Percentiles rank a stretch among this genome's conserved stretches.
Evolutionary conservation across 2,888 invertebrate genomes (phyloP).

Genomic region (Luperina nickerlii): DNA sequence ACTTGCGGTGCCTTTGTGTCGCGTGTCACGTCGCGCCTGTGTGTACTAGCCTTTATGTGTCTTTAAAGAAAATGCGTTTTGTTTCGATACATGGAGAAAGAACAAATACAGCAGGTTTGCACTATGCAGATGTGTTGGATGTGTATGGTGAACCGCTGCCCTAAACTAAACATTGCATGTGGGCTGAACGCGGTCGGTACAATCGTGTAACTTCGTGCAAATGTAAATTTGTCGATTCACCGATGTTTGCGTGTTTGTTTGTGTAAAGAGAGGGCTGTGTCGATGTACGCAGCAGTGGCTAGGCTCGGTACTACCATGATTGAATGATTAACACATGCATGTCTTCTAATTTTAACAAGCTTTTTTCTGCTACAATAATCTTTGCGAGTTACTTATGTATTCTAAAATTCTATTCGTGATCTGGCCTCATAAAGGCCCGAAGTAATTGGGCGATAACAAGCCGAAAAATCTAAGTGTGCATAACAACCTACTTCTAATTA

Average conservation of each 20-base stretch:
- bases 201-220: constrained; percentile 44
- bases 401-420: not conserved
- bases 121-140: constrained; percentile 9
- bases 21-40: too few relatives aligned
- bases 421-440: too few relatives aligned
- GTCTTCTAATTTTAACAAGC: not conserved
- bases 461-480: not conserved
- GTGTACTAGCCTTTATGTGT: too few relatives aligned
- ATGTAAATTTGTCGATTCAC: constrained; percentile 47
- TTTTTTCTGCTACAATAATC: not conserved
- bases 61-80: not conserved
- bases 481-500: not conserved
- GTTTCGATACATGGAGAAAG: not conserved
- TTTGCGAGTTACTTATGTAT: not conserved
- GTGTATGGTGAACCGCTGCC: constrained; percentile 29
- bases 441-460: not conserved
- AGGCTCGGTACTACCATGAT: not conserved
- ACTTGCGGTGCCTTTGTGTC: too few relatives aligned
- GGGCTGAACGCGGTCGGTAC: constrained; percentile 35
- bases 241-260: constrained; percentile 48
- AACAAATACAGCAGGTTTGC: not conserved
- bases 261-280: constrained; percentile 23
- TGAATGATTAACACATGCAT: not conserved
- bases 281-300: not conserved
- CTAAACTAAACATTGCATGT: constrained; percentile 41